Conservation (phyloP, 2,888 invertebrate species). For the Branchellion lobata region DNA sequence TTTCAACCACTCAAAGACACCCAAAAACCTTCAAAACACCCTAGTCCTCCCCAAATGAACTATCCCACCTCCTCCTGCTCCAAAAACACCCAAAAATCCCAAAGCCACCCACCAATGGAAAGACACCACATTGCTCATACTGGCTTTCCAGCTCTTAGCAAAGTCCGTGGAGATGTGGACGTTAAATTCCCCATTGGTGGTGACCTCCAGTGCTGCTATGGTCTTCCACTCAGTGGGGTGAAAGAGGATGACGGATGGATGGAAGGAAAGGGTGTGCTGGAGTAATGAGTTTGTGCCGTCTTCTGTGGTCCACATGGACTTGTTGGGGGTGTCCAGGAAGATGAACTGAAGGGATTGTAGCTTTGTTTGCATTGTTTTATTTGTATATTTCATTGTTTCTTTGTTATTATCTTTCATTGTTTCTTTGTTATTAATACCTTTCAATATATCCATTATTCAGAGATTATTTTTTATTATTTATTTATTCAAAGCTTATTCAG, state of each 20-base stretch:
- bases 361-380: background rate
- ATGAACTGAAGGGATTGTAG: constrained; percentile 70
- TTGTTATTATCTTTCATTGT: background rate
- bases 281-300: constrained; percentile 74
- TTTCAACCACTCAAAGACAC: too few relatives aligned
- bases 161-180: constrained; percentile 51
- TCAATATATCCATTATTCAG: background rate
- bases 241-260: constrained; percentile 76
- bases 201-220: constrained; percentile 76
- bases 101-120: background rate
- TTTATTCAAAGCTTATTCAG: background rate
- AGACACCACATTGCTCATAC: background rate
- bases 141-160: background rate
- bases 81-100: too few relatives aligned
- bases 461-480: too few relatives aligned
- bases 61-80: too few relatives aligned
- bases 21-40: too few relatives aligned
- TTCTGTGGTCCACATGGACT: constrained; percentile 74
- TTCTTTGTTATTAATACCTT: background rate
- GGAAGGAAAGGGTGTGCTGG: constrained; percentile 71
- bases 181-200: constrained; percentile 67
- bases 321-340: constrained; percentile 78
- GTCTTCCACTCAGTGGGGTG: constrained; percentile 72
- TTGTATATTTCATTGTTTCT: too few relatives aligned
- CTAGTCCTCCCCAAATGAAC: too few relatives aligned